Evolutionary conservation across 2,888 invertebrate species (phyloP), one percentile per base, ranked within the genome.

Genomic region (Cyclophora punctaria): DNA sequence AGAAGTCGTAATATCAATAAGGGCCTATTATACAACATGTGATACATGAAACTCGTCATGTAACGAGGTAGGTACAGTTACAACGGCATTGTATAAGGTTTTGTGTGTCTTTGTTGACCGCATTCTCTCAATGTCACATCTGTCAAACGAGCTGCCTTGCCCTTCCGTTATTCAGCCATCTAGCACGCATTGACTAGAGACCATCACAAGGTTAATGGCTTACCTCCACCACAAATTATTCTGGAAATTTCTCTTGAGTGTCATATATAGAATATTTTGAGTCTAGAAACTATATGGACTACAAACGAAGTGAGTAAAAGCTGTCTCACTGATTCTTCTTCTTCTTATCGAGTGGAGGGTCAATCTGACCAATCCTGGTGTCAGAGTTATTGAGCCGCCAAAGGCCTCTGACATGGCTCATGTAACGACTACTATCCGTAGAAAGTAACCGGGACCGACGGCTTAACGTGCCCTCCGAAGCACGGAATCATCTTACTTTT

Each of bases 51-150:
- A 48, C 55, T 56, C 44, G 44, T 44, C 51, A 50, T 56, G 60
- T 55, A 56, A 57, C 48, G 52, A 53, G 57, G 52, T 50, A 56
- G 51, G 49, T 50, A 50, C 52, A 52, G 51, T 52, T 51, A 52
- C 45, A 52, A 59, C 54, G 57, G 57, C 64, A 64, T 69, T 71
- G 68, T 67, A 58, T 56, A 55, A 53, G 67, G 65, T 70, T 71
- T 68, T 65, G 64, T 66, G 57, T 64, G 59, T 60, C 55, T 55
- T 57, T 50, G 48, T 59, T 62, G 67, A 67, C 71, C 73, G 71
- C 66, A 69, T 72, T 71, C 50, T 55, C 60, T 67, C 69, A 72
- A 66, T 71, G 73, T 65, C 67, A 63, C 57, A 55, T 62, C 53
- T 56, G 60, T 58, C 46, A 58, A 56, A 55, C 58, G 58, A 58